These are phyloP conservation scores for Thera obeliscata DNA, from an alignment of 2,888 invertebrate species.

Conservation along the genomic window DNA sequence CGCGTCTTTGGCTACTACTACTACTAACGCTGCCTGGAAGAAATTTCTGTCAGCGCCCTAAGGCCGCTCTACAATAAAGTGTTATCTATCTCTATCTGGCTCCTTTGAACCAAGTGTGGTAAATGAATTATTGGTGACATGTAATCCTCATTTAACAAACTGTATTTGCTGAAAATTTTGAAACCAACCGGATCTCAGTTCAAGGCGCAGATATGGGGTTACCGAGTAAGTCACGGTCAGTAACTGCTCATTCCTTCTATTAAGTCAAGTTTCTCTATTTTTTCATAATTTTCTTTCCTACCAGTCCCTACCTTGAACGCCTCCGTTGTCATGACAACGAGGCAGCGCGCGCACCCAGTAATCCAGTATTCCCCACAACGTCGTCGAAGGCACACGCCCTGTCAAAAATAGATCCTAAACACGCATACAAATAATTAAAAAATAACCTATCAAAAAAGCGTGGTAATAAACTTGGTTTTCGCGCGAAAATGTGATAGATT, in stretches of 20 bases:
- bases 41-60: no score
- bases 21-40: no score
- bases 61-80: no score
- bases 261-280: neutral
- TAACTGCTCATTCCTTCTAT: constrained; percentile 5
- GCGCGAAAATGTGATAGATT: neutral
- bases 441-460: constrained; percentile 11
- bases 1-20: no score
- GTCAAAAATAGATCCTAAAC: constrained; percentile 49
- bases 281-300: constrained; percentile 28
- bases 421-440: constrained; percentile 10
- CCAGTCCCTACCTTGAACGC: constrained; percentile 30
- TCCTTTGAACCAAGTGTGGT: no score
- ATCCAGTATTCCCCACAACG: constrained; percentile 66
- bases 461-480: neutral
- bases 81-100: no score
- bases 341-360: constrained; percentile 80
- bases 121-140: no score
- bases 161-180: no score
- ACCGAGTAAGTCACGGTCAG: constrained; percentile 5
- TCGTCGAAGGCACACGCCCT: constrained; percentile 62
- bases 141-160: no score
- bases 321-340: constrained; percentile 65
- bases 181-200: neutral
- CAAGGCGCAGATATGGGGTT: neutral